Evolutionary conservation across 1,140 invertebrate genomes (phyloP).

Genomic region (Ceratitis capitata): DNA sequence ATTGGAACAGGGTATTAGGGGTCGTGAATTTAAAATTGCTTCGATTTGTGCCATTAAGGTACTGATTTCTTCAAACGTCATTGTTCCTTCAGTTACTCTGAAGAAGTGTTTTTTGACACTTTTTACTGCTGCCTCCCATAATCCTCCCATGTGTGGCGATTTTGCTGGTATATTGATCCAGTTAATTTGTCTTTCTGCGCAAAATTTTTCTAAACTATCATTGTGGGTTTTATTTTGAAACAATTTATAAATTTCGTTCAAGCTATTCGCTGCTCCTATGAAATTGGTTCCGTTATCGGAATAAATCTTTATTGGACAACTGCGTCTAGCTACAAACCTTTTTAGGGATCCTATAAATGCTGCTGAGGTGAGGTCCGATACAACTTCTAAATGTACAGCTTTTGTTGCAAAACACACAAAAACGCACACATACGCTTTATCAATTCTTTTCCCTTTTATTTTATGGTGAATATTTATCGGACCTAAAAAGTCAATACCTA

Average conservation of each 20-base stretch:
- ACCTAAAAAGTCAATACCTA: constrained; percentile 47
- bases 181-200: not conserved
- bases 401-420: constrained; percentile 47
- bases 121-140: constrained; percentile 40
- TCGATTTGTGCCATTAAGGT: constrained; percentile 20
- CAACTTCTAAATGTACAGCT: constrained; percentile 54
- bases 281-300: constrained; percentile 63
- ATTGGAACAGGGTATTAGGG: not conserved
- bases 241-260: constrained; percentile 26
- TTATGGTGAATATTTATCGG: constrained; percentile 43
- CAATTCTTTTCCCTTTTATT: constrained; percentile 29
- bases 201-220: not conserved
- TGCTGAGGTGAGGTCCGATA: constrained; percentile 47
- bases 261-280: constrained; percentile 45
- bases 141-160: constrained; percentile 21
- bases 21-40: constrained; percentile 27
- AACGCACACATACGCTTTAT: constrained; percentile 38
- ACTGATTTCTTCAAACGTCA: constrained; percentile 36
- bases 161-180: constrained; percentile 21
- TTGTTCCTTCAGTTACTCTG: not conserved
- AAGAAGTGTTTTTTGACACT: constrained; percentile 30
- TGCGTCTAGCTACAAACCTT: constrained; percentile 47
- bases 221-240: not conserved
- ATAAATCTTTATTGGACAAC: constrained; percentile 45
- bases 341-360: constrained; percentile 48